These are phyloP conservation scores for Sycophaga agraensis DNA, from an alignment of 1,140 invertebrate genomes.

Conservation along the genomic window DNA sequence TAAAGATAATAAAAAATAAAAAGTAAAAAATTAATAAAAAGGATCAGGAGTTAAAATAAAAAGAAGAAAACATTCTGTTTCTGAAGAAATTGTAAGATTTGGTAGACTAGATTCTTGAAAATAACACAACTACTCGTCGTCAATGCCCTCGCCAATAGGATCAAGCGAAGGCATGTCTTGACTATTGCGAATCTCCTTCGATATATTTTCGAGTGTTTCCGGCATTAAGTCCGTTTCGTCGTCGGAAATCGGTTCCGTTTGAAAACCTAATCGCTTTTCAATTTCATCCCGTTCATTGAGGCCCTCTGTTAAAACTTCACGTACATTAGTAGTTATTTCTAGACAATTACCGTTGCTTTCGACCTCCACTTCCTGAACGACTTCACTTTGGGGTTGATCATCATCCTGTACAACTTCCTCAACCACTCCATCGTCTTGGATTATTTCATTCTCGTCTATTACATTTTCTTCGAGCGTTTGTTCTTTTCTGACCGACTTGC, in stretches of 20 bases:
- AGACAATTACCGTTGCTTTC: slow-evolving; percentile 29
- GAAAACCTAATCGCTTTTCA: slow-evolving; percentile 12
- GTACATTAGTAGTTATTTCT: slow-evolving; percentile 25
- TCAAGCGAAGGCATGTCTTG: slow-evolving; percentile 41
- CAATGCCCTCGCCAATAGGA: slow-evolving; percentile 20
- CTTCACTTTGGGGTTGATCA: slow-evolving; percentile 26
- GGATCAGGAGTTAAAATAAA: not conserved
- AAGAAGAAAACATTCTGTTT: slow-evolving; percentile 8
- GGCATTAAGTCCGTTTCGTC: slow-evolving; percentile 8
- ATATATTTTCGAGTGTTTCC: slow-evolving; percentile 36
- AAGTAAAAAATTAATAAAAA: slow-evolving; percentile 1
- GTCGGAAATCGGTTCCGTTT: slow-evolving; percentile 29
- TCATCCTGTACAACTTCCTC: slow-evolving; percentile 35
- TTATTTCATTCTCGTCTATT: not conserved
- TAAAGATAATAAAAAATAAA: not conserved
- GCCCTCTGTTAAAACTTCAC: slow-evolving; percentile 5
- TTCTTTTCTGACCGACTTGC: not conserved
- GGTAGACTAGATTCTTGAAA: slow-evolving; percentile 16
- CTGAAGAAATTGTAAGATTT: not conserved
- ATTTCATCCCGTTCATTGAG: not conserved
- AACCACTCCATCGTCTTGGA: slow-evolving; percentile 8
- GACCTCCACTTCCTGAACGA: slow-evolving; percentile 7
- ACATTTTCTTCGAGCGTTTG: not conserved
- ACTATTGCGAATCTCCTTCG: slow-evolving; percentile 37
- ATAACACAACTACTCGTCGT: slow-evolving; percentile 15